These are phyloP conservation scores for Polydrusus pterygomalis DNA, from an alignment of 2,888 invertebrate genomes.

Conservation along the genomic window DNA sequence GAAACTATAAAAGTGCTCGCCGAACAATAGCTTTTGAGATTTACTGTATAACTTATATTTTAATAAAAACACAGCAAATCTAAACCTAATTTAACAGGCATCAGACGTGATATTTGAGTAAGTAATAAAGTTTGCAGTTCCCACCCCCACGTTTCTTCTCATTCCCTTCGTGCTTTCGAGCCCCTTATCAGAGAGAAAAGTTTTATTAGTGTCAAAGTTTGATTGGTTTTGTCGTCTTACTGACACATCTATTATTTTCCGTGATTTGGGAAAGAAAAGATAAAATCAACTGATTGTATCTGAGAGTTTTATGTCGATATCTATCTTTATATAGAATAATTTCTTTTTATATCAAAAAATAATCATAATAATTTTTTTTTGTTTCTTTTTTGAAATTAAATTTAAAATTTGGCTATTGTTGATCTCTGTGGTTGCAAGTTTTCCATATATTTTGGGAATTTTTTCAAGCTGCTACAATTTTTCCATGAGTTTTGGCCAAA, in stretches of 20 bases:
- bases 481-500: too few species aligned
- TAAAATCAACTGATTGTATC: slow-evolving; percentile 31
- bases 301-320: neutral
- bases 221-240: slow-evolving; percentile 55
- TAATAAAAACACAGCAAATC: neutral
- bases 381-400: too few species aligned
- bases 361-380: too few species aligned
- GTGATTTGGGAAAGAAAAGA: slow-evolving; percentile 34
- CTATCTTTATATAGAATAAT: neutral
- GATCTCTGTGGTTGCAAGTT: too few species aligned
- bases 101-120: slow-evolving; percentile 5
- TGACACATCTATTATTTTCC: slow-evolving; percentile 54
- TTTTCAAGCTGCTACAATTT: too few species aligned
- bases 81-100: neutral
- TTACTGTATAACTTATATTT: neutral
- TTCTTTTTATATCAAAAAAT: too few species aligned
- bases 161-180: slow-evolving; percentile 25
- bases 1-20: too few species aligned
- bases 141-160: slow-evolving; percentile 27
- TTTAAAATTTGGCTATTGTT: too few species aligned
- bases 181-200: slow-evolving; percentile 47
- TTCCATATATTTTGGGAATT: too few species aligned
- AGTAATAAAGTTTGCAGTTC: slow-evolving; percentile 17
- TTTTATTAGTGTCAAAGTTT: slow-evolving; percentile 56
- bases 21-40: too few species aligned